Evolutionary conservation across 2,797 vertebrate species (phyloP).

Genomic region (Poeciliopsis turneri): DNA sequence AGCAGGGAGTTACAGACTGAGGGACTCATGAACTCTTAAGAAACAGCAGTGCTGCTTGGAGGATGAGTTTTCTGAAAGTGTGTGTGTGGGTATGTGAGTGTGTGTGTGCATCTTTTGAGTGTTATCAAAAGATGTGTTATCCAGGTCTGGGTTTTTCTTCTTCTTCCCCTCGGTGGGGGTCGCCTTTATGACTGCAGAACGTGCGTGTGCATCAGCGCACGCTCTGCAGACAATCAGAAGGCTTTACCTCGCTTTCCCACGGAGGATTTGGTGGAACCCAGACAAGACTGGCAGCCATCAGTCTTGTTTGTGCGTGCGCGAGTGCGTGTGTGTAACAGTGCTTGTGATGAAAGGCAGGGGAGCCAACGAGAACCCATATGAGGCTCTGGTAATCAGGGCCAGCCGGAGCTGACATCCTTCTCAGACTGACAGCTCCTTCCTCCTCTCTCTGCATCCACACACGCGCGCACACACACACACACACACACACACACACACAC

Average conservation of each 20-base stretch:
- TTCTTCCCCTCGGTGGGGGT: constrained; percentile 74
- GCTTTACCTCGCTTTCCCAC: constrained; percentile 64
- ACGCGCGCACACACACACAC: not conserved
- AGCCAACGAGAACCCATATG: constrained; percentile 77
- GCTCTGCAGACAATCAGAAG: constrained; percentile 40
- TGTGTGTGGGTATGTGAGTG: constrained; percentile 39
- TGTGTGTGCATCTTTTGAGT: constrained; percentile 67
- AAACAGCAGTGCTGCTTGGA: constrained; percentile 33
- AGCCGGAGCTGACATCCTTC: constrained; percentile 95
- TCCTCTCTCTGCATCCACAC: constrained; percentile 82
- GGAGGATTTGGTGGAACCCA: constrained; percentile 65
- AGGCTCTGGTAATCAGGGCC: constrained; percentile 95
- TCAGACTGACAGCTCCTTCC: constrained; percentile 96
- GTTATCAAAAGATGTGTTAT: no score
- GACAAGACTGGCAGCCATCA: constrained; percentile 87
- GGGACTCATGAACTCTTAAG: constrained; percentile 19
- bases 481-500: constrained; percentile 27
- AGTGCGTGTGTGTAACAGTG: constrained; percentile 62
- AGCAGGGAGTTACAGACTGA: constrained; percentile 31
- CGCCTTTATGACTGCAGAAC: constrained; percentile 64
- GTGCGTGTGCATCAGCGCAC: constrained; percentile 49
- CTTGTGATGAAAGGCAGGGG: constrained; percentile 93
- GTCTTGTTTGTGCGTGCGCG: constrained; percentile 75
- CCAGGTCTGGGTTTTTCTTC: constrained; percentile 77
- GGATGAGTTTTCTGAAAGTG: constrained; percentile 49